These are phyloP conservation scores for Prosopocoilus inquinatus DNA, from an alignment of 2,888 invertebrate genomes.

Conservation along the genomic window DNA sequence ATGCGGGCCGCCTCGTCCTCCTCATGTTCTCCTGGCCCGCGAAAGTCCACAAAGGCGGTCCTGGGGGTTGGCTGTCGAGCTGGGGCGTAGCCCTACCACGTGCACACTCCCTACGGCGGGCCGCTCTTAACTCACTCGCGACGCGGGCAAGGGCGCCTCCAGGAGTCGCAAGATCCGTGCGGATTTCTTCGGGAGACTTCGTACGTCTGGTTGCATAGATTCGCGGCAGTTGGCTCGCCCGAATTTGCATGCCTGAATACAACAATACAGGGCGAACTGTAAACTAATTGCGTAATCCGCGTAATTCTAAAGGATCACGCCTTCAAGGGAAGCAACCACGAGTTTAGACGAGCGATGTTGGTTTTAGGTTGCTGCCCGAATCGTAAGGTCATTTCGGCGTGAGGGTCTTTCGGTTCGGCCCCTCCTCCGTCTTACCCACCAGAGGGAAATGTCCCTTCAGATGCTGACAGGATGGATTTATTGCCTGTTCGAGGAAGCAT, in stretches of 20 bases:
- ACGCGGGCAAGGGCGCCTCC: constrained; percentile 3
- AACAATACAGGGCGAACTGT: no score
- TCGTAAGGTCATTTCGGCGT: no score
- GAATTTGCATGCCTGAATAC: not conserved
- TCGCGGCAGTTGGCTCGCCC: not conserved
- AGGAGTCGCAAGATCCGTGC: not conserved
- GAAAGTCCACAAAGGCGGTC: constrained; percentile 48
- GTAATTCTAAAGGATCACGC: no score
- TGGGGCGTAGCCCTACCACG: constrained; percentile 43
- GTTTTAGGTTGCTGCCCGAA: no score
- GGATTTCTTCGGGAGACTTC: not conserved
- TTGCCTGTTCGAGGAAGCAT: no score
- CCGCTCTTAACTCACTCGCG: constrained; percentile 8
- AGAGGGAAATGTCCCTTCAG: no score
- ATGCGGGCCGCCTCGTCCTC: constrained; percentile 13
- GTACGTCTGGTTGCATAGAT: not conserved
- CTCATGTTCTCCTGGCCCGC: constrained; percentile 35
- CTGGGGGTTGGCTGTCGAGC: constrained; percentile 47
- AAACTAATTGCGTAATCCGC: no score
- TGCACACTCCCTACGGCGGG: constrained; percentile 38
- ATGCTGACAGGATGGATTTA: no score
- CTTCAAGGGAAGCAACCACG: no score
- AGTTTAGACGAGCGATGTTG: no score
- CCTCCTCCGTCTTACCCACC: no score
- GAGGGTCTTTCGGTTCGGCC: no score